phyloP scores from a whole-genome alignment of 2,888 invertebrate genomes.

The Thysanoteuthis rhombus region DNA sequence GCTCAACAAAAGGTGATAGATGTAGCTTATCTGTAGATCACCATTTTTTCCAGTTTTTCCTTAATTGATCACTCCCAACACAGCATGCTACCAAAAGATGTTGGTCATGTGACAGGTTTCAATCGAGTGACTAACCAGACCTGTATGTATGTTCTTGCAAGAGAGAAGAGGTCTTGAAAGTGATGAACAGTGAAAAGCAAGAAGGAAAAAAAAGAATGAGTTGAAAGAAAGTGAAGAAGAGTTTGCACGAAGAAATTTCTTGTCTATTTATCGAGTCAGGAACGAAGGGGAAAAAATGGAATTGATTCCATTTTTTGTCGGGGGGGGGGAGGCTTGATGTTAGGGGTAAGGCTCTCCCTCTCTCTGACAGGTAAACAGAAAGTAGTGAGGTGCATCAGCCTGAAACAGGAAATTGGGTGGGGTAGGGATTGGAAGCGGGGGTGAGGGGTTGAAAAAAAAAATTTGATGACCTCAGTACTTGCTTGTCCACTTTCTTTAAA shows the following conservation, averaged over 20 bases:
- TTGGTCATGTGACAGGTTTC: no score
- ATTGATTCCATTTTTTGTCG: neutral
- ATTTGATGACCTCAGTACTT: neutral
- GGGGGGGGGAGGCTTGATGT: no score
- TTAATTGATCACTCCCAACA: no score
- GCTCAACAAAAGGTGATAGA: no score
- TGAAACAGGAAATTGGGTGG: neutral
- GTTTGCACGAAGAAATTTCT: neutral
- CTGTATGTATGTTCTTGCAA: no score
- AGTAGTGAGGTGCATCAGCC: slow-evolving; percentile 12
- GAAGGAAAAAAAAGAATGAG: neutral
- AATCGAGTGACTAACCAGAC: no score
- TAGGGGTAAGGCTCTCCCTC: neutral
- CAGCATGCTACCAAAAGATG: no score
- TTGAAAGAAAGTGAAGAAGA: neutral
- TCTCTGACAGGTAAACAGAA: neutral
- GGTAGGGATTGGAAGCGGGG: neutral
- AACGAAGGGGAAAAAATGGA: neutral
- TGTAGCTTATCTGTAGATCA: no score
- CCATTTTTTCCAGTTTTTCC: no score
- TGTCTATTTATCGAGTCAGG: neutral
- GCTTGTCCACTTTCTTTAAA: neutral
- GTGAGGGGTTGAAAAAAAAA: neutral
- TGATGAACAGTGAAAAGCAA: neutral
- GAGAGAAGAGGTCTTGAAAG: neutral